phyloP scores from a whole-genome alignment of 2,113 vertebrate species.

The Phalacrocorax carbo region DNA sequence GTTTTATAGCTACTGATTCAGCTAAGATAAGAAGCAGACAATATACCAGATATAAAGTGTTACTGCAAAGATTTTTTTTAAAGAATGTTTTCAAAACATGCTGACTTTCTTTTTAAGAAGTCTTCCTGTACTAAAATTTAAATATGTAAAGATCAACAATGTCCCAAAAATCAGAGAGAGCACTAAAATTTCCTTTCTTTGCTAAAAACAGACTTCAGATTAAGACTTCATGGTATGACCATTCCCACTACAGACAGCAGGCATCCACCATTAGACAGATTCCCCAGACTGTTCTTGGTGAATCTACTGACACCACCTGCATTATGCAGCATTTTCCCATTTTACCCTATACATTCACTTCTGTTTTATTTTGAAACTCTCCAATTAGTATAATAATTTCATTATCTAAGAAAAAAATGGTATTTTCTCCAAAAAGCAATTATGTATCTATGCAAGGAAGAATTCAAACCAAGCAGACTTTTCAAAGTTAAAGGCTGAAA shows the following conservation, averaged over 20 bases:
- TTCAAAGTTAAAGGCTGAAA: background rate
- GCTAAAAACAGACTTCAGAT: background rate
- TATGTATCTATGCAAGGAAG: background rate
- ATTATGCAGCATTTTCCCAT: background rate
- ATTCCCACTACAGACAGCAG: background rate
- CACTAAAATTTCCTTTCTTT: background rate
- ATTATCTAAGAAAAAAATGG: background rate
- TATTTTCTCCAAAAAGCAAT: background rate
- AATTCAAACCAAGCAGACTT: background rate
- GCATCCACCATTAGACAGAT: background rate
- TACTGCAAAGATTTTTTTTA: background rate
- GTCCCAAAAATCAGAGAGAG: background rate
- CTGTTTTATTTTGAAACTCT: background rate
- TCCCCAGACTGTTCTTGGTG: background rate
- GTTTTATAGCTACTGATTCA: background rate
- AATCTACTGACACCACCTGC: background rate
- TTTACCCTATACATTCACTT: background rate
- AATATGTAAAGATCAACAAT: background rate
- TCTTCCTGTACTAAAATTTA: background rate
- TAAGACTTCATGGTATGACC: background rate
- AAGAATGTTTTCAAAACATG: background rate
- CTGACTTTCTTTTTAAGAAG: background rate
- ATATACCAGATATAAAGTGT: background rate
- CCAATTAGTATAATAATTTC: background rate
- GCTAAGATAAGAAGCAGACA: background rate